Evolutionary conservation across 2,888 invertebrate genomes (phyloP).

Genomic region (Calliopum simillimum): DNA sequence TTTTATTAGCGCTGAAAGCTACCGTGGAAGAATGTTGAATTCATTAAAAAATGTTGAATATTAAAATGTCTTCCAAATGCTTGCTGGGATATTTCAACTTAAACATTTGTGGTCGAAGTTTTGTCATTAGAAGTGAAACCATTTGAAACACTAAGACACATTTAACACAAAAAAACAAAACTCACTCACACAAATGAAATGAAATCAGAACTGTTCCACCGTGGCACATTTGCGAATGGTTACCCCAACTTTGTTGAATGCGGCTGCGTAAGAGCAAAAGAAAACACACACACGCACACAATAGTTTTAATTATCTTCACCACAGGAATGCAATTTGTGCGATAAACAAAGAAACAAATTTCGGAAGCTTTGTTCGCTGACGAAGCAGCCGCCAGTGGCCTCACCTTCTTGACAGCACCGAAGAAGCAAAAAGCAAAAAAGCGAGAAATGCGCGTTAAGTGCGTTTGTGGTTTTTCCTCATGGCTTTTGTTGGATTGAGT

Average conservation of each 20-base stretch:
- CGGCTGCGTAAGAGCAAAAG: not conserved
- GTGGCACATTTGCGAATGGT: slow-evolving; percentile 17
- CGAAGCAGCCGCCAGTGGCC: not conserved
- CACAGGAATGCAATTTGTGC: slow-evolving; percentile 59
- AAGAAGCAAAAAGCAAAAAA: not conserved
- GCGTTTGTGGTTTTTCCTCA: slow-evolving; percentile 19
- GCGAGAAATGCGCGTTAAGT: slow-evolving; percentile 9
- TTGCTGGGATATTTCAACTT: slow-evolving; percentile 2
- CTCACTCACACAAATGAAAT: slow-evolving; percentile 4
- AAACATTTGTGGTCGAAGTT: slow-evolving; percentile 25
- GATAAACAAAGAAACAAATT: slow-evolving; percentile 27
- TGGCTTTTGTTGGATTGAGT: not conserved
- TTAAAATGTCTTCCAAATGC: no score
- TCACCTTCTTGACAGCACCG: not conserved
- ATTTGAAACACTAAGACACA: not conserved
- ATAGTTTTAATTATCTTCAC: slow-evolving; percentile 61
- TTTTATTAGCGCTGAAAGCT: no score
- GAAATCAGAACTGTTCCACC: slow-evolving; percentile 29
- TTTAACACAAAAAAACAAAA: not conserved
- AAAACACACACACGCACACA: slow-evolving; percentile 1
- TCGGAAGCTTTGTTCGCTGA: slow-evolving; percentile 11
- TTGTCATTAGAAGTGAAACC: slow-evolving; percentile 19
- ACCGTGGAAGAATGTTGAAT: no score
- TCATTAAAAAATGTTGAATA: no score
- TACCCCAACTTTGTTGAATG: not conserved